Evolutionary conservation across 1,140 invertebrate genomes (phyloP).

Genomic region (Portunus trituberculatus): DNA sequence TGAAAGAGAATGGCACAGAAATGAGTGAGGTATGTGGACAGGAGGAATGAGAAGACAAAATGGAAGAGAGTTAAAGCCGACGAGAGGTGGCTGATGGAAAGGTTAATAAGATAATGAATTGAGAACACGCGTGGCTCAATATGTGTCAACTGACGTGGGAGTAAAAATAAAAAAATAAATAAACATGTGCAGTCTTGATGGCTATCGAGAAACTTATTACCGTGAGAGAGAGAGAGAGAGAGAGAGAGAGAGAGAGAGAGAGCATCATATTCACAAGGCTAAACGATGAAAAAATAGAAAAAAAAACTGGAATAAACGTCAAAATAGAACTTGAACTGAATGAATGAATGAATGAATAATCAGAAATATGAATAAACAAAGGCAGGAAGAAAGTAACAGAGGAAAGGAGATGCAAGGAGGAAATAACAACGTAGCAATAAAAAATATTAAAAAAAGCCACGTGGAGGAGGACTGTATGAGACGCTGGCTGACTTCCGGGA

Average conservation of each 20-base stretch:
- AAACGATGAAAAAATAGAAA: no score
- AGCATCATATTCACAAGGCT: background rate
- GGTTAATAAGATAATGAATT: no score
- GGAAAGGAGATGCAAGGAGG: background rate
- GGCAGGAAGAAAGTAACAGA: background rate
- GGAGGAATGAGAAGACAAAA: background rate
- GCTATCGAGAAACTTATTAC: background rate
- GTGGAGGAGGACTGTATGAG: no score
- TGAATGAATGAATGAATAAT: no score
- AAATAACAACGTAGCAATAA: no score
- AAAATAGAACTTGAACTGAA: no score
- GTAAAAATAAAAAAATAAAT: background rate
- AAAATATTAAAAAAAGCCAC: no score
- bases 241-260: slow-evolving; percentile 1
- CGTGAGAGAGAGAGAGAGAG: background rate
- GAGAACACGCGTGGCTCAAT: no score
- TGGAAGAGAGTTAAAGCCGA: background rate
- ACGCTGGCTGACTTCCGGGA: no score
- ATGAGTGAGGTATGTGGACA: background rate
- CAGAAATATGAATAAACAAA: no score
- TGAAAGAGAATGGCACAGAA: background rate
- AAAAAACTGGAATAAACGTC: no score
- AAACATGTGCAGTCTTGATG: background rate
- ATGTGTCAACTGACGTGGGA: background rate
- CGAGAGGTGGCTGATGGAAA: background rate